Percentiles rank a stretch among this genome's conserved stretches.
Evolutionary conservation across 2,888 invertebrate species (phyloP).

Genomic region (Lycaena phlaeas): DNA sequence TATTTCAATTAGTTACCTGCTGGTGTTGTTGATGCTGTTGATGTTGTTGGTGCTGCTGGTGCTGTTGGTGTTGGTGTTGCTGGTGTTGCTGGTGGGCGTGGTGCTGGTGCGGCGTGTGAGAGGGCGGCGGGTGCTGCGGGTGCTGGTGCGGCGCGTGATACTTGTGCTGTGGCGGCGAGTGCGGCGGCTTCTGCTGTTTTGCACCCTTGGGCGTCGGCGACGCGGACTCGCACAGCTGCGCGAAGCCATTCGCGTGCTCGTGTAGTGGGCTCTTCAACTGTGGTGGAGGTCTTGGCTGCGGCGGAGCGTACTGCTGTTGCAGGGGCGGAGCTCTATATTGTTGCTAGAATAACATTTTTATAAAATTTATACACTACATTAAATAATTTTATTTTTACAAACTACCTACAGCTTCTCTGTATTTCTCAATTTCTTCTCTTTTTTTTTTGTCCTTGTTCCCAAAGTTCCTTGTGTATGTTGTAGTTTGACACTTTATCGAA

Average conservation of each 20-base stretch:
- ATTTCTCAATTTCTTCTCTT: no score
- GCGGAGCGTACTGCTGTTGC: slow-evolving; percentile 62
- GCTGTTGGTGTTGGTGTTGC: slow-evolving; percentile 27
- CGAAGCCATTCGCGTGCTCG: slow-evolving; percentile 64
- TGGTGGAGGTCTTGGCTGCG: slow-evolving; percentile 47
- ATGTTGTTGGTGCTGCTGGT: slow-evolving; percentile 25
- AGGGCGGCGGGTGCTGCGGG: slow-evolving; percentile 40
- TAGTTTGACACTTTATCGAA: no score
- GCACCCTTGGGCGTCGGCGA: slow-evolving; percentile 65
- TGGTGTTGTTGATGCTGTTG: slow-evolving; percentile 11
- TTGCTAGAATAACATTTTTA: slow-evolving; percentile 33
- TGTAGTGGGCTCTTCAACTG: slow-evolving; percentile 73
- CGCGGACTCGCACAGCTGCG: slow-evolving; percentile 75
- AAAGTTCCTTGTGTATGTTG: no score
- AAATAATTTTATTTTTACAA: no score
- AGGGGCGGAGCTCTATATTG: slow-evolving; percentile 61
- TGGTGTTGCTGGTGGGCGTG: slow-evolving; percentile 30
- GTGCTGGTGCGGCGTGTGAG: slow-evolving; percentile 42
- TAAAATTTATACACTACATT: no score
- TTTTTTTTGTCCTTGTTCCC: no score
- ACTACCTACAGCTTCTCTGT: no score
- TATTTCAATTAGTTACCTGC: slow-evolving; percentile 8
- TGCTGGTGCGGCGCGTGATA: slow-evolving; percentile 56
- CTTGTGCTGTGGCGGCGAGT: slow-evolving; percentile 66
- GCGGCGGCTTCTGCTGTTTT: slow-evolving; percentile 54